Percentiles rank a stretch among this genome's conserved stretches.
These are phyloP conservation scores for Thalassophryne amazonica DNA, from an alignment of 2,797 vertebrate species.

Conservation along the genomic window DNA sequence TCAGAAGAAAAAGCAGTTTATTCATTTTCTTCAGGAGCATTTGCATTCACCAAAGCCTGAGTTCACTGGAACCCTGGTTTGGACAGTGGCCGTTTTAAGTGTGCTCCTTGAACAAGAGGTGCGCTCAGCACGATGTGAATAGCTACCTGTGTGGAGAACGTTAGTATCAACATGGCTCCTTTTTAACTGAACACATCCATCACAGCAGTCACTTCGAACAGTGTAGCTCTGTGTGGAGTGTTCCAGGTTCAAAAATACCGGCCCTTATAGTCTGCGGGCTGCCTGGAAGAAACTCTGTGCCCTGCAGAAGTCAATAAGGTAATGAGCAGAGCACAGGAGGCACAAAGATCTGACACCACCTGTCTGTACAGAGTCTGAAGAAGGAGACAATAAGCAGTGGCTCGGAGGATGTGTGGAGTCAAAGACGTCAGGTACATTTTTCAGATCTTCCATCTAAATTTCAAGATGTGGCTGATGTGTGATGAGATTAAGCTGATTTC, in stretches of 20 bases:
- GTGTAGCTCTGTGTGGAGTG: slow-evolving; percentile 50
- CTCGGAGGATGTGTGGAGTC: too few species aligned
- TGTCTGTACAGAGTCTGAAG: too few species aligned
- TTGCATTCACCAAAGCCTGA: slow-evolving; percentile 24
- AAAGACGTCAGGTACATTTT: too few species aligned
- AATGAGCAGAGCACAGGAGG: slow-evolving; percentile 6
- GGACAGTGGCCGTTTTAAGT: slow-evolving; percentile 46
- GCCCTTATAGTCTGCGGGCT: slow-evolving; percentile 24
- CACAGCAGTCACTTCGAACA: slow-evolving; percentile 69
- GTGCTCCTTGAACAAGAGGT: slow-evolving; percentile 44
- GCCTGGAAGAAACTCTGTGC: slow-evolving; percentile 35
- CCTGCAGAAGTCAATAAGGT: slow-evolving; percentile 12
- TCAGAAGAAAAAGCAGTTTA: slow-evolving; percentile 35
- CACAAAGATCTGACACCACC: too few species aligned
- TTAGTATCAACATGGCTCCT: slow-evolving; percentile 78
- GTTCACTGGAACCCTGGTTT: slow-evolving; percentile 7
- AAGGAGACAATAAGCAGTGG: too few species aligned
- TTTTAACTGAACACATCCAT: slow-evolving; percentile 82
- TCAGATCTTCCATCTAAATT: too few species aligned
- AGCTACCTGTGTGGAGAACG: slow-evolving; percentile 76
- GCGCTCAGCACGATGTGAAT: slow-evolving; percentile 80
- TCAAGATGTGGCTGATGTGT: too few species aligned
- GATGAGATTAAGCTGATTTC: background rate
- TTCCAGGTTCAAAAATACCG: slow-evolving; percentile 45
- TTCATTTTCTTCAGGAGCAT: slow-evolving; percentile 34